phyloP scores from a whole-genome alignment of 2,797 vertebrate species.

The Spinus olivaceus region DNA sequence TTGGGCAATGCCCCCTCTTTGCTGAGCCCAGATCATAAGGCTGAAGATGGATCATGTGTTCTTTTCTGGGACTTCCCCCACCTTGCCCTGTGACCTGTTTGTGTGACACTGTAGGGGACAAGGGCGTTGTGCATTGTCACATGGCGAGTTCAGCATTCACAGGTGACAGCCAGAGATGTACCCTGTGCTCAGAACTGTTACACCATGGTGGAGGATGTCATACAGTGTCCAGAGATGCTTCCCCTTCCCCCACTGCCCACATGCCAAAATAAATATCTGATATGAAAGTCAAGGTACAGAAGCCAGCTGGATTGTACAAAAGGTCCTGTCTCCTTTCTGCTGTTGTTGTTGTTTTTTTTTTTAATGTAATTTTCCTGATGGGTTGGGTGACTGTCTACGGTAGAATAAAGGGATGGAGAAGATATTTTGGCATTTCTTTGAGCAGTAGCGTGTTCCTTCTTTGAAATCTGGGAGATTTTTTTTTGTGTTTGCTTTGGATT shows the following conservation, averaged over 20 bases:
- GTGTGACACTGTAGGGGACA: background rate
- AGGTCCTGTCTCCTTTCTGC: slow-evolving; percentile 26
- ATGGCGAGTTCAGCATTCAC: background rate
- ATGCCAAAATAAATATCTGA: slow-evolving; percentile 60
- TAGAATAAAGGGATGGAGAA: slow-evolving; percentile 26
- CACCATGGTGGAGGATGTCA: background rate
- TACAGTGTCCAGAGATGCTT: slow-evolving; percentile 11
- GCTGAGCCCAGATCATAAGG: background rate
- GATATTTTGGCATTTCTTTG: slow-evolving; percentile 12
- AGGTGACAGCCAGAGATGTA: background rate
- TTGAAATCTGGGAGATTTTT: background rate
- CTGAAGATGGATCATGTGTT: background rate
- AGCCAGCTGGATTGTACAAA: slow-evolving; percentile 40
- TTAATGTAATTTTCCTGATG: slow-evolving; percentile 36
- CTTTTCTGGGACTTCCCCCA: background rate
- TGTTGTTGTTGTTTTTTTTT: background rate
- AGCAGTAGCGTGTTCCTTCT: background rate
- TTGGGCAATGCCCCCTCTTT: background rate
- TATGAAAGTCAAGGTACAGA: slow-evolving; percentile 59
- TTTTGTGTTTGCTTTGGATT: background rate
- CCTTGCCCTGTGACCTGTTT: background rate
- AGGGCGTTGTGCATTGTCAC: background rate
- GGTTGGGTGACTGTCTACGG: slow-evolving; percentile 13
- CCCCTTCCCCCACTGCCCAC: background rate
- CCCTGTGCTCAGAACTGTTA: slow-evolving; percentile 10